phyloP scores from a whole-genome alignment of 2,113 vertebrate species.

The Corvus moneduloides region DNA sequence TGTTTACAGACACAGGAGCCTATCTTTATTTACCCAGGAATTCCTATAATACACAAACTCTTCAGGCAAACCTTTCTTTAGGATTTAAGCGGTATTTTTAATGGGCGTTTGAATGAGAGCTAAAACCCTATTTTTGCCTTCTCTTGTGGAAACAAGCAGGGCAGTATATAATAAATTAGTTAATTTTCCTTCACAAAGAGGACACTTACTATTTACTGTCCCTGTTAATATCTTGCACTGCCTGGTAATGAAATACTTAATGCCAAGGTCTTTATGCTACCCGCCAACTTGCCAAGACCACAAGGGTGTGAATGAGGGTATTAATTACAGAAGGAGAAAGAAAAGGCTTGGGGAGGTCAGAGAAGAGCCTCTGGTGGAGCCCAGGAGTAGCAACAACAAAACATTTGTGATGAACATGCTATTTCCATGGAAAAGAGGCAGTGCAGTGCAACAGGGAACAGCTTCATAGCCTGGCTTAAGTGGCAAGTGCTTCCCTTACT shows the following conservation, averaged over 20 bases:
- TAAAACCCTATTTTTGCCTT: not conserved
- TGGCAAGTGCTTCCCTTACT: not conserved
- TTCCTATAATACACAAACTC: not conserved
- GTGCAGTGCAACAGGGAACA: not conserved
- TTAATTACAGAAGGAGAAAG: not conserved
- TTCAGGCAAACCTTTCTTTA: not conserved
- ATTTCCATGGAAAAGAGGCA: not conserved
- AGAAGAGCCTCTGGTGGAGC: not conserved
- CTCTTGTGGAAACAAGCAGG: not conserved
- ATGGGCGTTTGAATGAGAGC: not conserved
- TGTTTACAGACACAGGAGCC: not conserved
- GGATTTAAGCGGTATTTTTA: not conserved
- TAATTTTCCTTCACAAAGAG: not conserved
- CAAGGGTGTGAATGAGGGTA: not conserved
- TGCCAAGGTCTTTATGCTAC: not conserved
- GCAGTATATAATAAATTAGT: not conserved
- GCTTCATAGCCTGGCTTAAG: not conserved
- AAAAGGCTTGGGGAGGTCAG: not conserved
- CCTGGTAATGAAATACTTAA: constrained; percentile 12
- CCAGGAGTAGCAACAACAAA: not conserved
- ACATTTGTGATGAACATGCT: not conserved
- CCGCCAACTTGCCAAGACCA: not conserved
- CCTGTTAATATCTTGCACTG: not conserved
- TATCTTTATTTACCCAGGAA: not conserved
- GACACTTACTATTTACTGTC: not conserved